A percentile compares a stretch with the other conserved stretches of the same genome.
Evolutionary conservation across 2,113 vertebrate species (phyloP).

Genomic region (Eupsittula cactorum): DNA sequence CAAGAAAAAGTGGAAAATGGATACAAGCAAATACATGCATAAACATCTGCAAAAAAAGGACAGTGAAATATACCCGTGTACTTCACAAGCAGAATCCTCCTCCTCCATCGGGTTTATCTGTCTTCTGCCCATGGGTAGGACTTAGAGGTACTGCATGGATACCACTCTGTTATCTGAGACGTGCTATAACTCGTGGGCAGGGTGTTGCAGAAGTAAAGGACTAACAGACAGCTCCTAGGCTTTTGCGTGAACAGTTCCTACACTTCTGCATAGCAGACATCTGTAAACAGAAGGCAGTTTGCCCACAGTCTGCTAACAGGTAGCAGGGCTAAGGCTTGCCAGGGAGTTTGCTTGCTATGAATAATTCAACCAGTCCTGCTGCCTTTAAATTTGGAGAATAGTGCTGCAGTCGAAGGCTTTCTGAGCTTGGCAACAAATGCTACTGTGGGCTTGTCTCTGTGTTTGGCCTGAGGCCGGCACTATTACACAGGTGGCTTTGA

Average conservation of each 20-base stretch:
- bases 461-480: neutral
- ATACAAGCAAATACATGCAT: neutral
- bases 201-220: neutral
- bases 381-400: slow-evolving; percentile 23
- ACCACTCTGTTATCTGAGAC: neutral
- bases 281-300: slow-evolving; percentile 8
- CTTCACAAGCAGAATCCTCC: neutral
- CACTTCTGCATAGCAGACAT: neutral
- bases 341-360: neutral
- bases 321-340: neutral
- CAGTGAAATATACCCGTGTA: neutral
- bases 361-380: slow-evolving; percentile 21
- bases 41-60: neutral
- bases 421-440: neutral
- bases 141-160: neutral
- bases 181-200: neutral
- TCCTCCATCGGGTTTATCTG: neutral
- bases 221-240: neutral
- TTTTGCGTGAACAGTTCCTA: neutral
- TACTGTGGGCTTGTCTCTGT: neutral
- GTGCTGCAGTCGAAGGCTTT: slow-evolving; percentile 15
- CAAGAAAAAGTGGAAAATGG: neutral
- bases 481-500: neutral
- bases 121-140: neutral
- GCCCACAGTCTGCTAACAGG: neutral